Evolutionary conservation across 2,888 invertebrate species (phyloP).

Genomic region (Drosophila ustulata): DNA sequence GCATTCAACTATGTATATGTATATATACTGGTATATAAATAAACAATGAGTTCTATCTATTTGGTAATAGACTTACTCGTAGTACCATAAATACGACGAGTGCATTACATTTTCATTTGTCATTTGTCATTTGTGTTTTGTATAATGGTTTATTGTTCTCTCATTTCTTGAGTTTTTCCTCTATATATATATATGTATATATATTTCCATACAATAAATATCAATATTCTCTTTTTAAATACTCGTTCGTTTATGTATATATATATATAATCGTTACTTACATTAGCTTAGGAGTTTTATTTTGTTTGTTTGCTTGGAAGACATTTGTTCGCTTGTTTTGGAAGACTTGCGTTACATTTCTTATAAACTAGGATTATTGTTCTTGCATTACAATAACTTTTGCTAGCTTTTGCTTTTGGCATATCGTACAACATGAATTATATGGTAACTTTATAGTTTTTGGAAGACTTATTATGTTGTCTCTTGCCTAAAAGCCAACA

Average conservation of each 20-base stretch:
- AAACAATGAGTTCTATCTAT: constrained; percentile 79
- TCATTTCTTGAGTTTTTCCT: constrained; percentile 33
- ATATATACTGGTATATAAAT: constrained; percentile 65
- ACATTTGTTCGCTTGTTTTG: constrained; percentile 80
- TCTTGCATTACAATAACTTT: constrained; percentile 8
- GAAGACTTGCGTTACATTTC: constrained; percentile 81
- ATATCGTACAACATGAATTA: constrained; percentile 12
- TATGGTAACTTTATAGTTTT: constrained; percentile 21
- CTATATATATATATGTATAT: constrained; percentile 22
- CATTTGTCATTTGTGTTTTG: constrained; percentile 27
- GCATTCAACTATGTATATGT: constrained; percentile 64
- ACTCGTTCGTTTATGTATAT: constrained; percentile 35
- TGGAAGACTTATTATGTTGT: constrained; percentile 39
- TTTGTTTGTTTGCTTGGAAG: constrained; percentile 73
- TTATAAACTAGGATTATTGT: constrained; percentile 63
- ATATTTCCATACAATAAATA: constrained; percentile 67
- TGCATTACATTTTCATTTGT: constrained; percentile 41
- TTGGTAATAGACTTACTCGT: constrained; percentile 52
- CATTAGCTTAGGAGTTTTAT: constrained; percentile 50
- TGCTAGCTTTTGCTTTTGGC: constrained; percentile 22
- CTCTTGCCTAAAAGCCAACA: constrained; percentile 48
- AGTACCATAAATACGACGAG: constrained; percentile 1
- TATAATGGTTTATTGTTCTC: constrained; percentile 63
- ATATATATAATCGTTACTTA: constrained; percentile 55
- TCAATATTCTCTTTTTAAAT: constrained; percentile 53